Evolutionary conservation across 2,888 invertebrate genomes (phyloP).

Genomic region (Scrobipalpa costella): DNA sequence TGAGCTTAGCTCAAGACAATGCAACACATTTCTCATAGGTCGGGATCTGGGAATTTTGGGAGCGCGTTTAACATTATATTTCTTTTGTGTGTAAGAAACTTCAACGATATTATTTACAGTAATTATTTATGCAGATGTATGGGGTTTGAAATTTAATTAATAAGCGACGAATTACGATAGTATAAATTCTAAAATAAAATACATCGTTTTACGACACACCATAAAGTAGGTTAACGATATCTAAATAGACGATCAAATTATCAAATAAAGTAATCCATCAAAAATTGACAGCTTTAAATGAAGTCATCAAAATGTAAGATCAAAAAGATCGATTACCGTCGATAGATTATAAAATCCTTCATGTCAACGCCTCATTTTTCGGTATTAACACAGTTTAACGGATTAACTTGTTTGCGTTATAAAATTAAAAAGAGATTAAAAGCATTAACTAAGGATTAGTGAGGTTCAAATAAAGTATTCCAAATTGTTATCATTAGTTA

Average conservation of each 20-base stretch:
- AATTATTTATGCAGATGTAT: no score
- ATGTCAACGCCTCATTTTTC: slow-evolving; percentile 4
- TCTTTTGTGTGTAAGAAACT: no score
- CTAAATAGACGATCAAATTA: not conserved
- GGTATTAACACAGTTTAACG: slow-evolving; percentile 7
- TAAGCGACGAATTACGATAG: not conserved
- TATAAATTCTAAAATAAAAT: not conserved
- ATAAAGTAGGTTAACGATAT: not conserved
- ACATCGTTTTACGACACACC: not conserved
- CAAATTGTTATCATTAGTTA: not conserved
- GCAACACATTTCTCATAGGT: slow-evolving; percentile 44
- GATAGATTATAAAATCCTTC: slow-evolving; percentile 1
- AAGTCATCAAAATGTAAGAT: not conserved
- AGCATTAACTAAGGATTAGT: slow-evolving; percentile 6
- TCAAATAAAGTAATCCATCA: not conserved
- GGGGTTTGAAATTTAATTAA: not conserved
- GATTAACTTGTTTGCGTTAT: slow-evolving; percentile 14
- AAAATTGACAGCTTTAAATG: not conserved
- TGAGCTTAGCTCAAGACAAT: slow-evolving; percentile 20
- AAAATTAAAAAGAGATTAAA: slow-evolving; percentile 19
- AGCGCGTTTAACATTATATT: slow-evolving; percentile 18
- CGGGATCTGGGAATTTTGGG: slow-evolving; percentile 28
- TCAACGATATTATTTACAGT: not conserved
- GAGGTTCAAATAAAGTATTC: slow-evolving; percentile 1
- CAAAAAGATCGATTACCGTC: not conserved